Conservation (phyloP, 2,113 vertebrate genomes). For the Chunga burmeisteri region DNA sequence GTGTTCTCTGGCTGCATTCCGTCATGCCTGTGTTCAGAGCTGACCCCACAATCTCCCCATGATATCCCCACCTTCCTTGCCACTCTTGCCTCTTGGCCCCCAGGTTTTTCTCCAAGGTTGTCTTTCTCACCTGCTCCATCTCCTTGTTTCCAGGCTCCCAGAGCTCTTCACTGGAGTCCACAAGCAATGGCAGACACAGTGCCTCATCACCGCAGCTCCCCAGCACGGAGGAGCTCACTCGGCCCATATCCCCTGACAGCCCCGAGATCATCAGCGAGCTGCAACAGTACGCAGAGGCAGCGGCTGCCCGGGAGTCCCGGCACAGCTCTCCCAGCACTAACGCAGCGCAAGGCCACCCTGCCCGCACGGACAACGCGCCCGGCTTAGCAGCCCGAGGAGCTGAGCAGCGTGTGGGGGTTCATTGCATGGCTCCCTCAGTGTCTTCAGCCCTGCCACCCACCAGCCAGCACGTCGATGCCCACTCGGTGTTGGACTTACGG, state of each 20-base stretch:
- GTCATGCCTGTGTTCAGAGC: background rate
- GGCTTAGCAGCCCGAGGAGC: slow-evolving; percentile 60
- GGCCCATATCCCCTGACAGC: slow-evolving; percentile 86
- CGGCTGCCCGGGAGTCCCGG: slow-evolving; percentile 70
- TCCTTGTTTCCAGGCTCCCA: slow-evolving; percentile 77
- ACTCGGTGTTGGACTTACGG: slow-evolving; percentile 79
- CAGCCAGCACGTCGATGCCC: slow-evolving; percentile 67
- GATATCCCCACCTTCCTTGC: background rate
- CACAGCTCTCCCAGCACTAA: slow-evolving; percentile 71
- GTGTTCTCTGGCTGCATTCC: background rate
- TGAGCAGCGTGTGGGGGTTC: slow-evolving; percentile 71
- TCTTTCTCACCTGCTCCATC: background rate
- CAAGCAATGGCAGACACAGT: slow-evolving; percentile 88
- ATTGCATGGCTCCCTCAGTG: slow-evolving; percentile 66
- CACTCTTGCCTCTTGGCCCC: background rate
- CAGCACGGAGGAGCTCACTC: slow-evolving; percentile 77
- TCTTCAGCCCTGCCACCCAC: slow-evolving; percentile 65
- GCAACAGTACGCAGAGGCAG: slow-evolving; percentile 84
- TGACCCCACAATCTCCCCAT: background rate
- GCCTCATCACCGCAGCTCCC: slow-evolving; percentile 86
- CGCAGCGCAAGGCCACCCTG: slow-evolving; percentile 21
- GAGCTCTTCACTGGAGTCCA: slow-evolving; percentile 74
- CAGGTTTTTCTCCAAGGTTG: background rate
- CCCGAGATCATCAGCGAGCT: slow-evolving; percentile 91
- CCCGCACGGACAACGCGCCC: slow-evolving; percentile 47